Base-by-base conservation (phyloP, 2,113 vertebrate species). In the Aramus guarauna region DNA sequence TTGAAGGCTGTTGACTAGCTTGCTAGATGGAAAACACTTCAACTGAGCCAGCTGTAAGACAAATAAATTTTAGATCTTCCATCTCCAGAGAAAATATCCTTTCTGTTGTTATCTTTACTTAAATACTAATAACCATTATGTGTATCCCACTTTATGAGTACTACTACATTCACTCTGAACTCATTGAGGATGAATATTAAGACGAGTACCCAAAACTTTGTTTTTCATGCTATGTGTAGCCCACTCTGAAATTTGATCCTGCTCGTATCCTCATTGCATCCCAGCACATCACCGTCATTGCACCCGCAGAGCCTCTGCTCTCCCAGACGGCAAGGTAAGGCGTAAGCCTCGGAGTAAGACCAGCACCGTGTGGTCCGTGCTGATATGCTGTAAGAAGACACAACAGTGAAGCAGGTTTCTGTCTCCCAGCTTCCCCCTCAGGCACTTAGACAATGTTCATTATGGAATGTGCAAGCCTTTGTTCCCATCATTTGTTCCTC, bases 361-460 rank as follows among this genome's bases (percentile, higher is more conserved):
- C 55, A 68, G 21, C 9, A 62, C 10, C 1, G 0, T 4, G 5
- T 27, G 17, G 27, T 45, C 56, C 45, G 34, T 1, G 4, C 18
- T 32, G 36, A 74, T 52, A 15, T 45, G 4, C 32, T 69, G 36
- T 27, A 74, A 27, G 16, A 91, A 67, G 36, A 48, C 18, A n/a
- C 4, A 63, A n/a, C 2, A 60, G 6, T 7, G 36, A 84, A 68
- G 8, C 16, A 68, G 4, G 6, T 75, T 95, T 90, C 71, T 11
- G 23, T 43, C 30, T 82, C 24, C 34, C 9, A 85, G 1, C 13
- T 71, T 43, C 13, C 12, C 43, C 22, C 30, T 90, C 36, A 89
- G 37, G 27, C 29, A 52, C 32, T 37, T 56, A 43, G 22, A 52
- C 20, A 53, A 47, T 27, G 4, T 26, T 84, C 47, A 9, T 90